Conservation (phyloP, 2,888 invertebrate genomes). For the Cinara cedri region DNA sequence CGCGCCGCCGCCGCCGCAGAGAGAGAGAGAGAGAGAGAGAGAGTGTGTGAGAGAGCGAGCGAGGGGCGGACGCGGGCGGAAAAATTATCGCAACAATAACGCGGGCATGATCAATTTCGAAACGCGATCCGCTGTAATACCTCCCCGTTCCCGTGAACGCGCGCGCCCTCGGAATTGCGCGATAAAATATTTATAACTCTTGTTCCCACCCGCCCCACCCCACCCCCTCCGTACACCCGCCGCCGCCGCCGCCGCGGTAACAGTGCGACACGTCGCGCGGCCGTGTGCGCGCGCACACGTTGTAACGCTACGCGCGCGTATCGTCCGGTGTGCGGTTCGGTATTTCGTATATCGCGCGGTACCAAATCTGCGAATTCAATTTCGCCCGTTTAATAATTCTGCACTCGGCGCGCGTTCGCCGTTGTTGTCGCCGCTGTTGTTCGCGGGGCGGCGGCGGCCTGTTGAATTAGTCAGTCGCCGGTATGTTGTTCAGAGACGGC, state of each 20-base stretch:
- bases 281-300: background rate
- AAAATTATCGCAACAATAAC: no score
- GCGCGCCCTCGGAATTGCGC: conserved; percentile 16
- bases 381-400: conserved; percentile 37
- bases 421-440: background rate
- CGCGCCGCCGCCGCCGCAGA: no score
- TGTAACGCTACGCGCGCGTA: background rate
- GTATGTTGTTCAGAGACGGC: background rate
- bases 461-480: conserved; percentile 27
- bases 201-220: no score
- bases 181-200: conserved; percentile 48
- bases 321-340: conserved; percentile 1
- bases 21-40: no score
- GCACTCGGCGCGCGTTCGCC: background rate
- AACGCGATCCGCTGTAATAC: no score
- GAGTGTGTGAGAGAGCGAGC: no score
- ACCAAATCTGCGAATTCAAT: conserved; percentile 50
- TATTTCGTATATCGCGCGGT: conserved; percentile 23
- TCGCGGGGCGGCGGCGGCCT: no score
- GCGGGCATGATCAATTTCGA: no score
- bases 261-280: background rate
- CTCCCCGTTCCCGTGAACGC: background rate
- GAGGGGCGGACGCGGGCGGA: no score
- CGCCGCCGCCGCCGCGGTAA: no score
- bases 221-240: background rate